Evolutionary conservation across 2,797 vertebrate species (phyloP), one percentile per base, ranked within the genome.

Genomic region (Pseudomugil tenellus): DNA sequence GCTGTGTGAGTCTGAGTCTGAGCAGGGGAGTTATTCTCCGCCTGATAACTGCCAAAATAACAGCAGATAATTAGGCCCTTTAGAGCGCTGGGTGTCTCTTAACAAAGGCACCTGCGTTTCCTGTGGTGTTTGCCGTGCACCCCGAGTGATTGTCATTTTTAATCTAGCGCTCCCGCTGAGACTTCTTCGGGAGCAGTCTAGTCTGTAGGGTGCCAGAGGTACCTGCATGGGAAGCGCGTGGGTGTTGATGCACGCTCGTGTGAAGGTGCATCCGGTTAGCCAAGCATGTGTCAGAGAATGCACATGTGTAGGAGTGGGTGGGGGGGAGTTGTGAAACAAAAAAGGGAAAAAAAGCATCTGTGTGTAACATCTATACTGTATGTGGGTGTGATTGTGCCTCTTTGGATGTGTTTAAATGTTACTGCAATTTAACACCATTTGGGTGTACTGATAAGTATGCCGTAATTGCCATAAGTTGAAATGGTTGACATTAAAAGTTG

Each of bases 31-130:
- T 89, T 90, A 90, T 91, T 92, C 90, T 88, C 77, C 83, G 86
- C 85, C 90, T 91, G 90, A 93, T 92, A 91, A 94, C 92, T 94
- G 93, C 92, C 93, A 94, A 94, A 94, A 93, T 94, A 94, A 94
- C 93, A 88, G 89, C 91, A 93, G 93, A 94, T 94, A 94, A 94
- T 94, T 93, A 94, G 92, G 89, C 91, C 91, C 91, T 94, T 93
- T 93, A 93, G 92, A 93, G 92, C 89, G 79, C 91, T 72, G 93
- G 91, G 91, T 92, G 90, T 92, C 91, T 94, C 93, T 92, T 92
- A 92, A 94, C 92, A 94, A 94, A 94, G 92, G 92, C 94, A 95
- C 94, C 94, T 95, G 94, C 91, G 90, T 90, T 93, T 93, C 93
- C 92, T 87, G 92, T 87, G 87, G 93, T 87, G 91, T 89, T 89